Percentiles rank a stretch among this genome's conserved stretches.
Conservation (phyloP, 2,797 vertebrate genomes). For the Labroides dimidiatus region DNA sequence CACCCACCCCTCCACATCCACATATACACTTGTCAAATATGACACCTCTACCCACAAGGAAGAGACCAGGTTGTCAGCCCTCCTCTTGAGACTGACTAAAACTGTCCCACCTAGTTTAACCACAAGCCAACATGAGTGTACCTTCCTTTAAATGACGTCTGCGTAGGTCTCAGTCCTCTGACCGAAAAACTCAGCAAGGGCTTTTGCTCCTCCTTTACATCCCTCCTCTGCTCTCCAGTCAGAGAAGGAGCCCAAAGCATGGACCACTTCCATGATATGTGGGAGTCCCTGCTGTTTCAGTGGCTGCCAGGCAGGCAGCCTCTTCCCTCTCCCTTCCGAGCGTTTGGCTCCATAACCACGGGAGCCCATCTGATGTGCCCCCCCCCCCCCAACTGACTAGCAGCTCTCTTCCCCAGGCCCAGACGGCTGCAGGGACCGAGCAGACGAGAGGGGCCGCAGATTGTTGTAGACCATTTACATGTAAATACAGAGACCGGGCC, state of each 20-base stretch:
- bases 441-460: conserved; percentile 82
- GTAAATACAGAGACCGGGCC: conserved; percentile 87
- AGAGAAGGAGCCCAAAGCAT: conserved; percentile 69
- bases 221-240: conserved; percentile 60
- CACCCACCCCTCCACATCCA: conserved; percentile 80
- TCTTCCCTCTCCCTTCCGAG: conserved; percentile 73
- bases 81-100: conserved; percentile 35
- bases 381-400: conserved; percentile 81
- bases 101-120: conserved; percentile 14
- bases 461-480: conserved; percentile 89
- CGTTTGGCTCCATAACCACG: conserved; percentile 74
- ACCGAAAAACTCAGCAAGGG: conserved; percentile 15
- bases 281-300: conserved; percentile 85
- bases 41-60: conserved; percentile 77
- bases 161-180: conserved; percentile 26
- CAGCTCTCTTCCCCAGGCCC: conserved; percentile 75
- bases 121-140: neutral
- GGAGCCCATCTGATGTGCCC: conserved; percentile 84
- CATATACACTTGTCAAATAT: conserved; percentile 81
- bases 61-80: conserved; percentile 59
- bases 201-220: conserved; percentile 53
- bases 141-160: conserved; percentile 20
- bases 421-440: conserved; percentile 77
- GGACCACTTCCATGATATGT: conserved; percentile 81
- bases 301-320: conserved; percentile 81